Base-by-base conservation (phyloP, 2,113 vertebrate species). In the Chionodraco myersi region DNA sequence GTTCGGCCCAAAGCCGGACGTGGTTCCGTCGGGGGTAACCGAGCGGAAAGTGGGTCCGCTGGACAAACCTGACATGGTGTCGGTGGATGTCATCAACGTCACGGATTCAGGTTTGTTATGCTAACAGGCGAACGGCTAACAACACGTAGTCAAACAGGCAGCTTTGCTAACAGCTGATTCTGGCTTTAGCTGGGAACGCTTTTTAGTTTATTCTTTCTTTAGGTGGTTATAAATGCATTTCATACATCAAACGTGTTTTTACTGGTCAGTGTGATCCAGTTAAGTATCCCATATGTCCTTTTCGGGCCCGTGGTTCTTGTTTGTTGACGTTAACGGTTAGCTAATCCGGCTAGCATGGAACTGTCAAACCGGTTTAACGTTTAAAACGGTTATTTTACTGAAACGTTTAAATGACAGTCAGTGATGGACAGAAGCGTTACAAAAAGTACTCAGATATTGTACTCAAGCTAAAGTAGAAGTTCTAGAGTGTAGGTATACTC, bases 21-120 rank as follows among this genome's bases (percentile, higher is more conserved):
- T 96, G 69, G 95, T 96, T 2, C 95, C 95, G 45, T 94, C 89
- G 5, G 95, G 94, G 23, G 92, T 96, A 62, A 95, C 94, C 4
- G 95, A 96, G 89, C 90, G 95, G 79, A 96, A 96, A 73, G 86
- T 93, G 36, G 88, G 67, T 0, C 92, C 94, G 11, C 86, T 90
- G 76, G 95, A 95, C 36, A 95, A 94, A 62, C 94, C 94, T 8
- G 95, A 96, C 89, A 95, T 96, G 95, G 94, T 95, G 67, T 89
- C 90, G 18, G 93, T 96, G 84, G 95, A 96, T 10, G 93, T 96
- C 10, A 81, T 96, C 3, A 93, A 90, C 89, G 53, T 94, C 77
- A 77, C 70, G 6, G 93, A 95, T 34, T 77, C 93, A 82, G 95
- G 94, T 94, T 90, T 92, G 92, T 93, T 87, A 67, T 93, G 93